Conservation (phyloP, 2,797 vertebrate genomes). For the Eidolon dupreanum region DNA sequence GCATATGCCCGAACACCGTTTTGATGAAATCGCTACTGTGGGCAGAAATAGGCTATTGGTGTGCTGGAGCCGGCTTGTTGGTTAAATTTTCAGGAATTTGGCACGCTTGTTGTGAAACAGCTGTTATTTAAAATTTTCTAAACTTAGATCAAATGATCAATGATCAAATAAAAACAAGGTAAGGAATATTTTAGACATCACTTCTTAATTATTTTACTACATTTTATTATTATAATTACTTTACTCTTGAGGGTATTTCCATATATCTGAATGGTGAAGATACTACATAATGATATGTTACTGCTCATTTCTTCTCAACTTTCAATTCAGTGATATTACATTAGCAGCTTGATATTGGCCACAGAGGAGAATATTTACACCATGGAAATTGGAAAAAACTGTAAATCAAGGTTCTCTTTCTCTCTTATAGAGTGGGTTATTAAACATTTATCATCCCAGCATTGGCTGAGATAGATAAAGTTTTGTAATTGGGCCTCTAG, state of each 20-base stretch:
- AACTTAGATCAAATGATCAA: neutral
- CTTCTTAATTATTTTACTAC: neutral
- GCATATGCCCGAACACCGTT: neutral
- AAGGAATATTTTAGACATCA: neutral
- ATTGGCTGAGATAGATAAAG: neutral
- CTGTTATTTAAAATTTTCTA: neutral
- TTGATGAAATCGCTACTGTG: neutral
- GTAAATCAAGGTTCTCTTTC: neutral
- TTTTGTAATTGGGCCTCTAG: neutral
- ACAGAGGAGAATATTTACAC: neutral
- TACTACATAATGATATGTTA: neutral
- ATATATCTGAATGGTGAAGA: neutral
- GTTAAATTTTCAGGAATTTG: conserved; percentile 17
- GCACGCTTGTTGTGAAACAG: neutral
- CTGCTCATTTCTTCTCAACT: neutral
- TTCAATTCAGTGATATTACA: neutral
- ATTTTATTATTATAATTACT: neutral
- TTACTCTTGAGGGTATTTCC: neutral
- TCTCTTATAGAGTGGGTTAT: neutral
- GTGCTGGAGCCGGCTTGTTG: neutral
- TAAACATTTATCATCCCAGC: neutral
- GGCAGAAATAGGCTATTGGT: neutral
- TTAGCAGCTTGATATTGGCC: neutral
- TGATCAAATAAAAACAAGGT: neutral
- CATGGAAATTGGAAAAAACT: neutral